phyloP scores from a whole-genome alignment of 2,797 vertebrate species.

The Tadarida brasiliensis region DNA sequence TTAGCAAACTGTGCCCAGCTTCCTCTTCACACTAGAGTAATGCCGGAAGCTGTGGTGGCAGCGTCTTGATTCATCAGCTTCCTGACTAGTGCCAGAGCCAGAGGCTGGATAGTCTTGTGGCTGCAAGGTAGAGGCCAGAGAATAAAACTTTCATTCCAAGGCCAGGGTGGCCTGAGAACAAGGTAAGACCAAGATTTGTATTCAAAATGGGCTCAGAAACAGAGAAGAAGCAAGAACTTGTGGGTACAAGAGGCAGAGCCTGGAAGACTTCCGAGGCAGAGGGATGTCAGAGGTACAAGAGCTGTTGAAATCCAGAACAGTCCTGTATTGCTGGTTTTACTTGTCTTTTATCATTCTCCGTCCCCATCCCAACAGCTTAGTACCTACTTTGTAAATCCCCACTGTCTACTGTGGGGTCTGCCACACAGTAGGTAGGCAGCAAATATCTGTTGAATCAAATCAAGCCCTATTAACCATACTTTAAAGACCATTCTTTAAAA shows the following conservation, averaged over 20 bases:
- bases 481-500: background rate
- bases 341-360: background rate
- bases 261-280: background rate
- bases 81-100: constrained; percentile 35
- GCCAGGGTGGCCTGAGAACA: background rate
- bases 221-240: background rate
- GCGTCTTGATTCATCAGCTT: constrained; percentile 72
- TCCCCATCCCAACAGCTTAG: background rate
- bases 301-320: background rate
- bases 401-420: too few species aligned
- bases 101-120: background rate
- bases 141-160: background rate
- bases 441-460: background rate
- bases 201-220: background rate
- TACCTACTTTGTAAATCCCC: background rate
- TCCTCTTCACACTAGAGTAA: constrained; percentile 49
- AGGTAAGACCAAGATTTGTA: background rate
- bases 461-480: background rate
- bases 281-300: background rate
- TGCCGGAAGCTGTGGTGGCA: constrained; percentile 68
- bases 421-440: background rate
- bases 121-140: background rate
- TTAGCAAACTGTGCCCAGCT: constrained; percentile 17
- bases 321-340: background rate
- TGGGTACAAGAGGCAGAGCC: background rate